A percentile compares a stretch with the other conserved stretches of the same genome.
Evolutionary conservation across 2,888 invertebrate genomes (phyloP).

Genomic region (Crematogaster levior): DNA sequence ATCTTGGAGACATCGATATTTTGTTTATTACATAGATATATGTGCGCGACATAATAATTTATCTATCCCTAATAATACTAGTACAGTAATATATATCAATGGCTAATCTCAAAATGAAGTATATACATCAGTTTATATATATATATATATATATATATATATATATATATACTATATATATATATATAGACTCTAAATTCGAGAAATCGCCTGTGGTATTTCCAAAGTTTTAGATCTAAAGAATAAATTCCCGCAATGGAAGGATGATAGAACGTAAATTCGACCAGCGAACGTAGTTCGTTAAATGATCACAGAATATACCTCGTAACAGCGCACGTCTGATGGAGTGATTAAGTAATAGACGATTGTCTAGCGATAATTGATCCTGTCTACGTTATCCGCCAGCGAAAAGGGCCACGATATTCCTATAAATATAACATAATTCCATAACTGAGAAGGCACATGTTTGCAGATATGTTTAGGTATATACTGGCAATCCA

Average conservation of each 20-base stretch:
- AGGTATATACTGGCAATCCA: slow-evolving; percentile 26
- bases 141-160: background rate
- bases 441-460: slow-evolving; percentile 16
- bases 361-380: slow-evolving; percentile 42
- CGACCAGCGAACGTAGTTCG: slow-evolving; percentile 67
- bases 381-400: slow-evolving; percentile 35
- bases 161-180: too few relatives aligned
- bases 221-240: slow-evolving; percentile 24
- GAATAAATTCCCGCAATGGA: slow-evolving; percentile 23
- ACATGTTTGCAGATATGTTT: slow-evolving; percentile 18
- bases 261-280: slow-evolving; percentile 53
- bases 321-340: slow-evolving; percentile 50
- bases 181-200: slow-evolving; percentile 1
- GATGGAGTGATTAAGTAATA: slow-evolving; percentile 62
- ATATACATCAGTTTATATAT: slow-evolving; percentile 11
- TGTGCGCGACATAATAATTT: slow-evolving; percentile 41
- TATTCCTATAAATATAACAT: slow-evolving; percentile 17
- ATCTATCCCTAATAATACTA: slow-evolving; percentile 52
- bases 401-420: slow-evolving; percentile 33
- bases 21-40: slow-evolving; percentile 24
- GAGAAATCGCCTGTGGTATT: slow-evolving; percentile 36
- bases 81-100: slow-evolving; percentile 27
- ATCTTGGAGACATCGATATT: slow-evolving; percentile 16
- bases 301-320: slow-evolving; percentile 66
- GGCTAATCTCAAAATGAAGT: slow-evolving; percentile 42